Evolutionary conservation across 2,113 vertebrate species (phyloP), one percentile per base, ranked within the genome.

Genomic region (Leucoraja erinaceus): DNA sequence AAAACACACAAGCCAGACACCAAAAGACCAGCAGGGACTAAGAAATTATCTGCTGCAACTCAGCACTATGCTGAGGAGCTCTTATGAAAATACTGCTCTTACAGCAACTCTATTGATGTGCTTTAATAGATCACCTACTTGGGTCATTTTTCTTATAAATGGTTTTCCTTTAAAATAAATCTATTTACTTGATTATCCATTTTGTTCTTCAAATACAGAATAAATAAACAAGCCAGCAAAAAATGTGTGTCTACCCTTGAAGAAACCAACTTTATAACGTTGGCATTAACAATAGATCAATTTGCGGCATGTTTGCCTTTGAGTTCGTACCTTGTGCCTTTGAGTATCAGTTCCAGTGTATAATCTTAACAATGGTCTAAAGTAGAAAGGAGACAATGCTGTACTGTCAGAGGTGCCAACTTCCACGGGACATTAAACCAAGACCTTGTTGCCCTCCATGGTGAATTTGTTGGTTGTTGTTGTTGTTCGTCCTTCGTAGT

Each of bases 31-130:
- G 61, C 83, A 31, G 59, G 90, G 68, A 72, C 33, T 11, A 38
- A 91, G 33, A 38, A 72, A 91, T 88, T 91, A 91, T 91, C 66
- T 91, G n/a, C 68, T 72, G 18, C 33, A 72, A 91, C 6, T 22
- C 90, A 74, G 90, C 8, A 74, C 20, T 11, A 20, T 54, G 33
- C 47, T 70, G 61, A 91, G 38, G 66, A n/a, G 11, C 16, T 47
- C 63, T 47, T 90, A 18, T 72, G 33, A 33, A 47, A 91, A 74
- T 4, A 16, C 28, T 66, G 5, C 84, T 61, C 77, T 79, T 79
- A 9, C 63, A 90, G 31, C 8, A 90, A 70, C 31, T 68, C 86
- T 68, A 22, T 90, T 61, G n/a, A 68, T 90, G 31, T 68, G 66
- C 8, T 70, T 8, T 63, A 86, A 86, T 8, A 61, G 56, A 63